These are phyloP conservation scores for Heliconius ismenius DNA, from an alignment of 2,888 invertebrate genomes.

Conservation along the genomic window DNA sequence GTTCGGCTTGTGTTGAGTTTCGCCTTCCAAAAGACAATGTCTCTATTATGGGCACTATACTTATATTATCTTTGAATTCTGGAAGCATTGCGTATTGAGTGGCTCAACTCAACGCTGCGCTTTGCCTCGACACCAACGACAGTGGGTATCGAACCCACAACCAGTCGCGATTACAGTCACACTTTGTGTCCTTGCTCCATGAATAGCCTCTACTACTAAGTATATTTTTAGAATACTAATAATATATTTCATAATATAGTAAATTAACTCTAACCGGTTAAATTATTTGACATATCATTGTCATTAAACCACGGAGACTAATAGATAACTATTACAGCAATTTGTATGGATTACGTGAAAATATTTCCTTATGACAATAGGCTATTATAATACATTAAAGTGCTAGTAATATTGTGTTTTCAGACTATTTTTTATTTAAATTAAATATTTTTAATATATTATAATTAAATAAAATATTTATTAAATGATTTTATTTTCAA, in stretches of 20 bases:
- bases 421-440: not conserved
- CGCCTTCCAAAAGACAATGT: no score
- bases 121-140: not conserved
- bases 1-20: no score
- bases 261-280: no score
- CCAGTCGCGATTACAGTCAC: no score
- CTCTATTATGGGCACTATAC: no score
- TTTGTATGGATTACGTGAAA: slow-evolving; percentile 1
- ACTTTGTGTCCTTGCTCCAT: no score
- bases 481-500: no score
- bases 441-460: not conserved
- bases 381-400: slow-evolving; percentile 6
- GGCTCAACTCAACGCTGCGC: not conserved
- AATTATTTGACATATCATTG: not conserved
- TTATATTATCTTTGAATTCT: no score
- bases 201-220: no score
- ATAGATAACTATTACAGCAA: slow-evolving; percentile 1
- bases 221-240: no score
- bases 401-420: not conserved
- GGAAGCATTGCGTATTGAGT: not conserved
- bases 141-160: no score
- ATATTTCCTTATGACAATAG: slow-evolving; percentile 14
- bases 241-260: no score
- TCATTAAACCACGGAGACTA: not conserved
- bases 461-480: not conserved